phyloP scores from a whole-genome alignment of 2,113 vertebrate genomes.

The Reinhardtius hippoglossoides region DNA sequence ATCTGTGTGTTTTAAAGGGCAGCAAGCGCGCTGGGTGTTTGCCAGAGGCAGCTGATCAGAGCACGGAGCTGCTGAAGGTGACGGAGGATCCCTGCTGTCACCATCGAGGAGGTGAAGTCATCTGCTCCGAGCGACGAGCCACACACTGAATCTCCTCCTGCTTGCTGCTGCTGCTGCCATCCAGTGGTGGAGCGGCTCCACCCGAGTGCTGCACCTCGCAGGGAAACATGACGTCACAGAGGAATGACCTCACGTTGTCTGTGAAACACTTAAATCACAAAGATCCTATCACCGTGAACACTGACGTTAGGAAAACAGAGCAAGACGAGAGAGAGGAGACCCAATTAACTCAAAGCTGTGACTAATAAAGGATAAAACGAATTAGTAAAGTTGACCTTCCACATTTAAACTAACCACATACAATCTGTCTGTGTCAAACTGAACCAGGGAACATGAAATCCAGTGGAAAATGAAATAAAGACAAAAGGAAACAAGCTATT shows the following conservation, averaged over 20 bases:
- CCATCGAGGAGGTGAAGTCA: background rate
- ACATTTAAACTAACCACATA: too few species aligned
- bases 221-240: conserved; percentile 14
- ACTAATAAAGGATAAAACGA: too few species aligned
- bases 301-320: background rate
- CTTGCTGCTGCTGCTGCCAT: conserved; percentile 55
- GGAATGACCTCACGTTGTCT: conserved; percentile 1
- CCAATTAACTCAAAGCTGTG: too few species aligned
- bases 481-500: too few species aligned
- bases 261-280: background rate
- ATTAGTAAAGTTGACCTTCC: too few species aligned
- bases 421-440: too few species aligned
- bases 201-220: background rate
- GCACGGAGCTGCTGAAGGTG: background rate
- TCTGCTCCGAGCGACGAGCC: background rate
- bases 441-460: too few species aligned
- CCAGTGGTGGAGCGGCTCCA: conserved; percentile 34
- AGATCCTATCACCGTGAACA: background rate
- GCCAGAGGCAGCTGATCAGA: background rate
- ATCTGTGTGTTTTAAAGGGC: background rate
- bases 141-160: conserved; percentile 1
- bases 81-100: background rate
- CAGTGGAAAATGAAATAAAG: too few species aligned
- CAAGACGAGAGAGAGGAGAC: too few species aligned
- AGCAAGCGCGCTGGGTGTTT: background rate